Evolutionary conservation across 2,113 vertebrate species (phyloP).

Genomic region (Mormyrus iriodes): DNA sequence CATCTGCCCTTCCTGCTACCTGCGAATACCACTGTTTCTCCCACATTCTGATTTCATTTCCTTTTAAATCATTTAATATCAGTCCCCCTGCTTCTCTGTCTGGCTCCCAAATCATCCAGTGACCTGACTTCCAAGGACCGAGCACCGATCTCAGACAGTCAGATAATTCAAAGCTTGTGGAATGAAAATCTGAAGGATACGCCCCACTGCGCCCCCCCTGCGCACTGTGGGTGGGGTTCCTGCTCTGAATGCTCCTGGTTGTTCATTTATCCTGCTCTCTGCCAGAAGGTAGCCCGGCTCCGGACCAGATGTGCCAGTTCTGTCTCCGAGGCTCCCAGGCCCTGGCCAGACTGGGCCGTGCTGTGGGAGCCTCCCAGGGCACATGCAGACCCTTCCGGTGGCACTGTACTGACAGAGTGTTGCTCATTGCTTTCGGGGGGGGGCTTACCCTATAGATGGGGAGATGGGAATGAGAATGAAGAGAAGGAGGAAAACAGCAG

Average conservation of each 20-base stretch:
- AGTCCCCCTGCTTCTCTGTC: background rate
- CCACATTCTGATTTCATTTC: background rate
- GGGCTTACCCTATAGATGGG: too few relatives aligned
- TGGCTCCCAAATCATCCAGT: conserved; percentile 15
- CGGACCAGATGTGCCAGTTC: background rate
- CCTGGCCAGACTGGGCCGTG: background rate
- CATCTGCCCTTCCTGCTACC: background rate
- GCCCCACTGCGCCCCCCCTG: background rate
- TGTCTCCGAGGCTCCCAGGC: background rate
- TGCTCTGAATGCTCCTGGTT: background rate
- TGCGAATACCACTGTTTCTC: background rate
- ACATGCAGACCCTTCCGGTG: background rate
- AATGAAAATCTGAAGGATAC: conserved; percentile 25
- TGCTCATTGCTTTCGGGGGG: too few relatives aligned
- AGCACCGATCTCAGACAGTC: conserved; percentile 24
- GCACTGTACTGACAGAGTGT: too few relatives aligned
- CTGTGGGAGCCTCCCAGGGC: too few relatives aligned
- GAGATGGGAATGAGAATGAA: background rate
- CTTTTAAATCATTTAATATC: conserved; percentile 13
- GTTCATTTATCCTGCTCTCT: background rate
- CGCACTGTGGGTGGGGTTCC: background rate
- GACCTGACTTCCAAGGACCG: conserved; percentile 4
- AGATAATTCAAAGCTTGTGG: conserved; percentile 27
- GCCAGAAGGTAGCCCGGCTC: conserved; percentile 12
- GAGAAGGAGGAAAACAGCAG: background rate